Percentiles rank a stretch among this genome's conserved stretches.
These are phyloP conservation scores for Margaritifera margaritifera DNA, from an alignment of 2,888 invertebrate species.

Conservation along the genomic window DNA sequence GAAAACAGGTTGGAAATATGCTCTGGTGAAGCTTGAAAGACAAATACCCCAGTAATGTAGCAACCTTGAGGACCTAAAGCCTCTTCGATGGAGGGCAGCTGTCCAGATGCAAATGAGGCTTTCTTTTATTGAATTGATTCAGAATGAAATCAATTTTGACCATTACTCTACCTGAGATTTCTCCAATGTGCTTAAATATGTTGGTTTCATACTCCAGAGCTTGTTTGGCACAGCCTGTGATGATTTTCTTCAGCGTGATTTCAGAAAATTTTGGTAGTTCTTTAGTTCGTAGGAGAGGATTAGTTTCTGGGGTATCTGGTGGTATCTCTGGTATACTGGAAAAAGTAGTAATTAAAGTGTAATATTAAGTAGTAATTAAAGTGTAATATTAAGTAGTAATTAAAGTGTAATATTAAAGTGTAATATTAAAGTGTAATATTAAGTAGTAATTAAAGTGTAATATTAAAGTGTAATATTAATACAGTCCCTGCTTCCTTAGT, in stretches of 20 bases:
- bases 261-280: constrained; percentile 86
- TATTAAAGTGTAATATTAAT: too few relatives aligned
- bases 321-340: constrained; percentile 76
- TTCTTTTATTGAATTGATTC: too few relatives aligned
- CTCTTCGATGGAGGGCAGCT: too few relatives aligned
- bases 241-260: constrained; percentile 83
- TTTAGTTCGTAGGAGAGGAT: constrained; percentile 81
- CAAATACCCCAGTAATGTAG: too few relatives aligned
- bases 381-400: constrained; percentile 3
- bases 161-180: constrained; percentile 61
- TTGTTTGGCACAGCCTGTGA: constrained; percentile 88
- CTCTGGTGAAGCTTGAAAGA: too few relatives aligned
- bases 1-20: too few relatives aligned
- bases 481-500: too few relatives aligned
- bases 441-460: constrained; percentile 2
- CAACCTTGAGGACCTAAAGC: too few relatives aligned
- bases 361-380: constrained; percentile 3
- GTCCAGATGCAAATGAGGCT: too few relatives aligned
- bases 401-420: too few relatives aligned
- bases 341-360: constrained; percentile 17
- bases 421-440: background rate
- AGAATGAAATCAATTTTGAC: too few relatives aligned
- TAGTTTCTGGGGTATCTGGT: constrained; percentile 84
- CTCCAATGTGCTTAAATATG: constrained; percentile 78
- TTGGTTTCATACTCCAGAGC: constrained; percentile 86